Base-by-base conservation (phyloP, 2,113 vertebrate genomes). In the Neodon shergylaensis region DNA sequence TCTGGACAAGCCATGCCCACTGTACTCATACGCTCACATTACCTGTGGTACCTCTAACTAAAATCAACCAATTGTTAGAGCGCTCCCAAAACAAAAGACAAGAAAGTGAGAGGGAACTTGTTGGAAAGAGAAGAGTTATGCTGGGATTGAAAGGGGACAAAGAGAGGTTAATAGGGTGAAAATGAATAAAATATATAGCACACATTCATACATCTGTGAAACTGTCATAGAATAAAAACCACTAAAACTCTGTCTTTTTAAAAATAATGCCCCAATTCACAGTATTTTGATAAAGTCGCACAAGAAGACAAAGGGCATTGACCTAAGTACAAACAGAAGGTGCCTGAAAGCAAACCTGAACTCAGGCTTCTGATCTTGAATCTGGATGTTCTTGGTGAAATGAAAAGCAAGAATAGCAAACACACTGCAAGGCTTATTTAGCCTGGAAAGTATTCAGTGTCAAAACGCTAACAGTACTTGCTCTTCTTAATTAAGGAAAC, bases 361-460 rank as follows among this genome's bases (percentile, higher is more conserved):
- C 14, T 36, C 22, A 11, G 44, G 28, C 36, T 94, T 81, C 82
- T 21, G 47, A 86, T 52, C 78, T 21, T 52, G 44, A 47, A 77
- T 78, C 8, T 81, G 81, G 1, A 31, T 47, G 44, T 19, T 28
- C 47, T 54, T 92, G 65, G 8, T 47, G 86, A 91, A 94, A 24
- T 54, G 70, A 61, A 95, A 78, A 10, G 49, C 77, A 89, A 91
- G 65, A 83, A 91, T 42, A 92, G 66, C 39, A 72, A 91, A 52
- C n/a, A 61, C 17, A 93, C 76, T 90, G 63, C 28, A 68, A 83
- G 89, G 70, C n/a, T 91, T 68, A 70, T 86, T 92, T 94, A 92
- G 91, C 47, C 52, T 94, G n/a, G 54, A 97, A 95, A 92, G 52
- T 88, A 96, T 70, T 96, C 85, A 94, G 78, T 94, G 68, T 52